A percentile compares a stretch with the other conserved stretches of the same genome.
These are phyloP conservation scores for Bubalus kerabau DNA, from an alignment of 2,113 vertebrate genomes.

Conservation along the genomic window DNA sequence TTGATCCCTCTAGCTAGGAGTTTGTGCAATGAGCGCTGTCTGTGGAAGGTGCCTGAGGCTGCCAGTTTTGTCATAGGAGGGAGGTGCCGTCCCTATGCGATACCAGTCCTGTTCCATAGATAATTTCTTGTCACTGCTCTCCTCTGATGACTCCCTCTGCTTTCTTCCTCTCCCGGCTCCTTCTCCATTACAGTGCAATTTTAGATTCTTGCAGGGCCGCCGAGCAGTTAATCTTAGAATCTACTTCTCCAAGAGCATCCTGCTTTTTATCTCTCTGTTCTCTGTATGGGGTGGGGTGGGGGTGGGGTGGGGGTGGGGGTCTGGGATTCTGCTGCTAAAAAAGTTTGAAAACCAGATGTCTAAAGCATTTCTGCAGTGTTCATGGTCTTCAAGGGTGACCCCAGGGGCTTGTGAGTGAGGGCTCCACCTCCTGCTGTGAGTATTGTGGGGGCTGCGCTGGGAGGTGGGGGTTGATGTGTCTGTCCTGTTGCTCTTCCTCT, in stretches of 20 bases:
- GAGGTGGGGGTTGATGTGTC: neutral
- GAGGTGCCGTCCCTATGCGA: rapidly evolving
- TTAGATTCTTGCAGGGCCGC: slow-evolving; percentile 15
- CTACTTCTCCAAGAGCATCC: neutral
- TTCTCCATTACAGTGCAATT: neutral
- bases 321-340: slow-evolving; percentile 42
- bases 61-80: neutral
- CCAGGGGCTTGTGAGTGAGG: neutral
- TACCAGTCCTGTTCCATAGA: neutral
- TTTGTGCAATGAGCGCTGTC: neutral
- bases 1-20: neutral
- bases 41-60: neutral
- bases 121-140: neutral
- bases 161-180: neutral
- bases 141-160: neutral
- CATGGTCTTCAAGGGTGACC: neutral
- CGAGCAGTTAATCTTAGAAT: slow-evolving; percentile 59
- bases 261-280: slow-evolving; percentile 40
- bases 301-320: neutral
- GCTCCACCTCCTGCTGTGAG: neutral
- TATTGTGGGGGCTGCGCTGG: rapidly evolving
- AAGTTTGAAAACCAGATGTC: neutral
- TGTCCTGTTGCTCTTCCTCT: neutral
- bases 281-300: neutral
- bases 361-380: neutral